Conservation (phyloP, 2,888 invertebrate species). For the Cephonodes hylas region DNA sequence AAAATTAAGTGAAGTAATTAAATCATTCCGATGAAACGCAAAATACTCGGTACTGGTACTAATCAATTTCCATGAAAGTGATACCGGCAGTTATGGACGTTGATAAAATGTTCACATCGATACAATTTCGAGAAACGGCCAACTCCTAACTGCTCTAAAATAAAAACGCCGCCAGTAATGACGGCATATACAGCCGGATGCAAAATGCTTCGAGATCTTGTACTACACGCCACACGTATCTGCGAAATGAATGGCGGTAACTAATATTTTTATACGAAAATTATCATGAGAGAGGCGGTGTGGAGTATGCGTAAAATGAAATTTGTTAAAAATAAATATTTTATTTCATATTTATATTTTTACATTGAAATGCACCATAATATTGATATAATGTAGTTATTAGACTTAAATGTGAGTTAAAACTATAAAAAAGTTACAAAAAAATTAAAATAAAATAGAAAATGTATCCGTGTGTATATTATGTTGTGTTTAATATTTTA, state of each 20-base stretch:
- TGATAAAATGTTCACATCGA: constrained; percentile 12
- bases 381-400: too few species aligned
- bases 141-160: constrained; percentile 14
- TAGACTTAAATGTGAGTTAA: too few species aligned
- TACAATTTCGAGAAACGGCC: constrained; percentile 12
- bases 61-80: constrained; percentile 15
- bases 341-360: too few species aligned
- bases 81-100: neutral
- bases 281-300: too few species aligned
- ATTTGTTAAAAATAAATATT: too few species aligned
- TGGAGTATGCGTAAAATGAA: too few species aligned
- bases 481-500: too few species aligned
- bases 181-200: constrained; percentile 13
- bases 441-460: too few species aligned
- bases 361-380: too few species aligned
- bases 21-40: constrained; percentile 7
- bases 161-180: constrained; percentile 13
- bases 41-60: constrained; percentile 1
- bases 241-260: neutral
- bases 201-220: constrained; percentile 10
- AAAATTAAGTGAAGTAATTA: neutral
- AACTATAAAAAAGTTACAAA: too few species aligned
- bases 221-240: neutral
- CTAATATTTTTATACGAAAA: neutral
- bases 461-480: too few species aligned